Base-by-base conservation (phyloP, 2,797 vertebrate genomes). In the Myotis daubentonii region DNA sequence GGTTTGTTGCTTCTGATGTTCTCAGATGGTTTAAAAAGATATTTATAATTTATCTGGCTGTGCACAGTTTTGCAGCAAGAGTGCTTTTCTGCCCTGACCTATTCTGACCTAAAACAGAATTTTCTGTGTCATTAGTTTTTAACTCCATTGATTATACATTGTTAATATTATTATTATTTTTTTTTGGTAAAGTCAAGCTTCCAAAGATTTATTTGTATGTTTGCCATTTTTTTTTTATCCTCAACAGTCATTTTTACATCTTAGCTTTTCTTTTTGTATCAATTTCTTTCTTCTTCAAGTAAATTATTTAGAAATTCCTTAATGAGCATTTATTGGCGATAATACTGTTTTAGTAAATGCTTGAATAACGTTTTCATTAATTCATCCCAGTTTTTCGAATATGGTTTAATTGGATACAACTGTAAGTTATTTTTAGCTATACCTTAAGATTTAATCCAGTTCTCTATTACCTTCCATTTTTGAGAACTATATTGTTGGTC, bases 391-490 rank as follows among this genome's bases (percentile, higher is more conserved):
- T 91, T 91, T 41, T 80, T 72, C 17, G 76, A 94, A 82, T 81
- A 81, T 53, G 16, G n/a, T 90, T 93, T 94, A 89, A 87, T 80
- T 94, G 55, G 33, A 41, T 88, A 38, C 78, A 74, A 78, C 76
- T 90, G 68, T 72, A 82, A 80, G 47, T 76, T 83, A 28, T 87
- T 94, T 94, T 70, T 86, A 22, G 82, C 53, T 83, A 36, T 8
- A 44, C 89, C 92, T 95, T 89, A 95, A 96, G 75, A 72, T 80
- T 95, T 96, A 94, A 92, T 96, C 66, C 53, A 89, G 87, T 41
- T 91, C 68, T 72, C 49, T 91, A 36, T 82, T 71, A 47, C 65
- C 79, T 94, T 74, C 47, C 66, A 60, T 30, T 95, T n/a, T 79
- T 87, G 81, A 89, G 71, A 96, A 96, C 74, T 89, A 53, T 13